Conservation (phyloP, 2,888 invertebrate genomes). For the Octonoba sinensis region DNA sequence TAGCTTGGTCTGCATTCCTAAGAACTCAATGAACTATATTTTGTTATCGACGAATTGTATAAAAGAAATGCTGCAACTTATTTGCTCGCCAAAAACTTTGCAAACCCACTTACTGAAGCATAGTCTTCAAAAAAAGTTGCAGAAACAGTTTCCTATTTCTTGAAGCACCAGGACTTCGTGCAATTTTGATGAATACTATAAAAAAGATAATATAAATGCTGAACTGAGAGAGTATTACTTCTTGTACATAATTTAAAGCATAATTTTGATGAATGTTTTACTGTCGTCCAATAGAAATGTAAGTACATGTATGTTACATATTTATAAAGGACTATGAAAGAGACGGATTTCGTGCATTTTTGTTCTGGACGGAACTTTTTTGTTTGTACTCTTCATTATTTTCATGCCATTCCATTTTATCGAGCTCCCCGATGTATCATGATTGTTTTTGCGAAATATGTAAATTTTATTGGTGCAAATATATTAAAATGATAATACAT, state of each 20-base stretch:
- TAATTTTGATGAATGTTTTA: constrained; percentile 25
- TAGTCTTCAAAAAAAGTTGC: too few relatives aligned
- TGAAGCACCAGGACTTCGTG: constrained; percentile 7
- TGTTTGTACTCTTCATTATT: constrained; percentile 12
- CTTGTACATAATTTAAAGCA: too few relatives aligned
- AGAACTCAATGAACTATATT: not conserved
- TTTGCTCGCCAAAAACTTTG: not conserved
- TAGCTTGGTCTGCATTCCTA: too few relatives aligned
- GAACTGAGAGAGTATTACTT: too few relatives aligned
- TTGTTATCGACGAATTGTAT: constrained; percentile 3
- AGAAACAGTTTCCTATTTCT: constrained; percentile 15
- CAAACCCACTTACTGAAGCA: too few relatives aligned
- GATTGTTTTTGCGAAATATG: constrained; percentile 59
- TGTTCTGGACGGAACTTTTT: constrained; percentile 15
- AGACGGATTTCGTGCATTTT: constrained; percentile 47
- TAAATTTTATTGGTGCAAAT: constrained; percentile 64
- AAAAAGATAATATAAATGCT: too few relatives aligned
- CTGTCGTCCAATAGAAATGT: constrained; percentile 53
- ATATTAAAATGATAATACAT: constrained; percentile 58
- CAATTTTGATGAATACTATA: not conserved
- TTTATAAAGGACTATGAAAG: constrained; percentile 42
- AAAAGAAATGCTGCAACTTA: not conserved
- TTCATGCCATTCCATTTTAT: constrained; percentile 9
- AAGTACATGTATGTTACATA: constrained; percentile 50
- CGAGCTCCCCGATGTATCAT: constrained; percentile 29